Conservation (phyloP, 2,113 vertebrate species). For the Benitochromis conjunctus region DNA sequence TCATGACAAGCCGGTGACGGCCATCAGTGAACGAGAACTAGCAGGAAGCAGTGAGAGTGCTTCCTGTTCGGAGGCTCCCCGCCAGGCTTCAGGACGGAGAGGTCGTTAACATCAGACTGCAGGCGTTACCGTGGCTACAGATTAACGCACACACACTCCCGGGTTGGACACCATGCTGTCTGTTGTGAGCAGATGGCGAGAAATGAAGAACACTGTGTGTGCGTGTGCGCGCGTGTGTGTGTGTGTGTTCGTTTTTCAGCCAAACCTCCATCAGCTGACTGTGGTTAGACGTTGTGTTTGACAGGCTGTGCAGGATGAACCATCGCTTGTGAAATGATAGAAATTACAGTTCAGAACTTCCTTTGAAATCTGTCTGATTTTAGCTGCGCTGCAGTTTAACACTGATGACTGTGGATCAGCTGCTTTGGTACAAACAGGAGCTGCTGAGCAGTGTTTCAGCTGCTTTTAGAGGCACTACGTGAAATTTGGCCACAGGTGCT, state of each 20-base stretch:
- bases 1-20: too few species aligned
- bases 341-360: not conserved
- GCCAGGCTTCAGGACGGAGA: not conserved
- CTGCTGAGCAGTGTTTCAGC: rapidly evolving
- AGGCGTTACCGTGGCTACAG: not conserved
- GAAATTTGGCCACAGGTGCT: not conserved
- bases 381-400: not conserved
- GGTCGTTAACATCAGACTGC: not conserved
- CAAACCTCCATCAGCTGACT: not conserved
- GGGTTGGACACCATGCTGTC: not conserved
- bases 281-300: not conserved
- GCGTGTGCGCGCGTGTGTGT: too few species aligned
- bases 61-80: not conserved
- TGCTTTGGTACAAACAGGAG: not conserved
- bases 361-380: not conserved
- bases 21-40: not conserved
- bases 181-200: not conserved
- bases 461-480: not conserved
- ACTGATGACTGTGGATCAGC: not conserved
- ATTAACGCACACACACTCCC: not conserved
- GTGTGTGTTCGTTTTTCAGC: not conserved
- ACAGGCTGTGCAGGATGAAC: not conserved
- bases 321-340: not conserved
- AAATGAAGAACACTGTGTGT: not conserved
- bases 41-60: not conserved